Conservation (phyloP, 2,797 vertebrate species). For the Benthosema pterotum region DNA sequence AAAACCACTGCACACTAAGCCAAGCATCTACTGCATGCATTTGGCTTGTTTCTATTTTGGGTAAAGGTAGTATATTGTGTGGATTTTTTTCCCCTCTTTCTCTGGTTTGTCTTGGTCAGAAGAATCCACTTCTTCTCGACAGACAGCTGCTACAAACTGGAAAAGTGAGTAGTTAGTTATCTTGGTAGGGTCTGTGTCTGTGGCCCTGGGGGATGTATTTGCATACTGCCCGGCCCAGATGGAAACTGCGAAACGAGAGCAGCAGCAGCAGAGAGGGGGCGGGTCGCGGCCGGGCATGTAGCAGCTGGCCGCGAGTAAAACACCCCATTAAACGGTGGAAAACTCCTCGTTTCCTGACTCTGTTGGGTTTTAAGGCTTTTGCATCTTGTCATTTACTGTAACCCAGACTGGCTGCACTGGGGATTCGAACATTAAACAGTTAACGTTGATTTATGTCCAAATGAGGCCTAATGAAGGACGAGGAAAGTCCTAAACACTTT, state of each 20-base stretch:
- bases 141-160: constrained; percentile 23
- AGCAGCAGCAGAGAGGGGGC: constrained; percentile 47
- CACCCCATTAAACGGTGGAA: constrained; percentile 33
- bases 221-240: constrained; percentile 56
- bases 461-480: no score
- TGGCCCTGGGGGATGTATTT: constrained; percentile 60
- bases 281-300: constrained; percentile 38
- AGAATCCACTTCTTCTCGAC: constrained; percentile 6
- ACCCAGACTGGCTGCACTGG: no score
- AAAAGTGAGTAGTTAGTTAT: constrained; percentile 33
- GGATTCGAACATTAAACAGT: no score
- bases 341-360: constrained; percentile 34
- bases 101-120: neutral
- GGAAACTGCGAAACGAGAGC: constrained; percentile 69
- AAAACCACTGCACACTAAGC: no score
- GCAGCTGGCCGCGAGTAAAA: constrained; percentile 55
- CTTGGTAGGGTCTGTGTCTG: constrained; percentile 32
- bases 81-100: no score
- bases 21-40: no score
- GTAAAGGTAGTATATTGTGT: no score
- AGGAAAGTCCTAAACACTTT: no score
- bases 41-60: no score
- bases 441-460: no score
- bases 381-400: constrained; percentile 3
- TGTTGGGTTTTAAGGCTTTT: constrained; percentile 39